These are phyloP conservation scores for Eilema depressum DNA, from an alignment of 2,888 invertebrate species.

Conservation along the genomic window DNA sequence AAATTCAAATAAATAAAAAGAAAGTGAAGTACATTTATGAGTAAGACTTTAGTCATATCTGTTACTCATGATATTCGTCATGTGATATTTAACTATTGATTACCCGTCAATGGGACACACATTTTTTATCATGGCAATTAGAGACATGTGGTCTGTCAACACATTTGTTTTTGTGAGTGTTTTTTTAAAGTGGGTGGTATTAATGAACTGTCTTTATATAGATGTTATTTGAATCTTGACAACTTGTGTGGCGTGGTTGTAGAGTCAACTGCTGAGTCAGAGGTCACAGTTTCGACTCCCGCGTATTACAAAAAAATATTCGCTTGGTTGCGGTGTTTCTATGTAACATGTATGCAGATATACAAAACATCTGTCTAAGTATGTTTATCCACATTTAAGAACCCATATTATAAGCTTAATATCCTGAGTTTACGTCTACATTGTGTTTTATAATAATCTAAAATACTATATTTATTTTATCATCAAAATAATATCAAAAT, in stretches of 20 bases:
- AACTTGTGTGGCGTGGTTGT: background rate
- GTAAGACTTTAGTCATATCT: constrained; percentile 47
- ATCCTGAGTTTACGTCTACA: too few species aligned
- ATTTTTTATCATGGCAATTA: constrained; percentile 45
- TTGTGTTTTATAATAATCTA: too few species aligned
- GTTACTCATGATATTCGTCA: constrained; percentile 46
- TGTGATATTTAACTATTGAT: constrained; percentile 45
- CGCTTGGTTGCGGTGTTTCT: too few species aligned
- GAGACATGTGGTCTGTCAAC: constrained; percentile 43
- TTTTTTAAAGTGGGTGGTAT: constrained; percentile 46
- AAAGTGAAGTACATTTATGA: constrained; percentile 20
- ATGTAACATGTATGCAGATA: background rate
- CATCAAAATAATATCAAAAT: background rate
- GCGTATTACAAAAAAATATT: too few species aligned
- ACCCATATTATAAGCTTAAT: too few species aligned
- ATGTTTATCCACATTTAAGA: too few species aligned
- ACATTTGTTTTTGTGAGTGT: constrained; percentile 30
- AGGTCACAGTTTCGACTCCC: background rate
- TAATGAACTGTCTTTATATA: constrained; percentile 36
- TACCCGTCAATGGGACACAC: constrained; percentile 43
- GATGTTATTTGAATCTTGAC: constrained; percentile 12
- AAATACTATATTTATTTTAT: too few species aligned
- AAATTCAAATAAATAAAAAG: background rate
- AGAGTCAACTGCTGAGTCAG: background rate
- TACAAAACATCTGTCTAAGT: too few species aligned